Evolutionary conservation across 2,888 invertebrate species (phyloP).

Genomic region (Amphimallon solstitiale): DNA sequence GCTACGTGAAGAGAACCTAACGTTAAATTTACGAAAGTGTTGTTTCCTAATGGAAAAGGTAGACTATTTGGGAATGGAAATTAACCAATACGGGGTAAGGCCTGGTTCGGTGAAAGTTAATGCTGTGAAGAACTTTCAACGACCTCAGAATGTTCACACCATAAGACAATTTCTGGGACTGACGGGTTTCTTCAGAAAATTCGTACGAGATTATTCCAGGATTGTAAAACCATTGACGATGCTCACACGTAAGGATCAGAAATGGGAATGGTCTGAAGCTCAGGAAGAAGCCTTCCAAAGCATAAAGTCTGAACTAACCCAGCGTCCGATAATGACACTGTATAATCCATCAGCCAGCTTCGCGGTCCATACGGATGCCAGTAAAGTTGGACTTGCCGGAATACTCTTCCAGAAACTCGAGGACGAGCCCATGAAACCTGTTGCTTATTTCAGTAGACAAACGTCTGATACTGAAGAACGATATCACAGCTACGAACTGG

Average conservation of each 20-base stretch:
- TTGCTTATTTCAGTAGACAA: slow-evolving; percentile 50
- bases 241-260: slow-evolving; percentile 38
- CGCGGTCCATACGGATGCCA: slow-evolving; percentile 52
- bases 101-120: slow-evolving; percentile 42
- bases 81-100: slow-evolving; percentile 33
- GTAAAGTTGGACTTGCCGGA: slow-evolving; percentile 46
- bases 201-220: slow-evolving; percentile 37
- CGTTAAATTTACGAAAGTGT: neutral
- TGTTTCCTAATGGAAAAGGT: no score
- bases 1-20: neutral
- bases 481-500: slow-evolving; percentile 56
- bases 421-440: slow-evolving; percentile 38
- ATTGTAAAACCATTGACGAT: slow-evolving; percentile 18
- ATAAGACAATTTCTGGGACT: slow-evolving; percentile 53
- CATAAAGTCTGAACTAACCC: slow-evolving; percentile 37
- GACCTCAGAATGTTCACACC: no score
- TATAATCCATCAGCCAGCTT: slow-evolving; percentile 43
- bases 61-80: no score
- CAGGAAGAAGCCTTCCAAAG: slow-evolving; percentile 41
- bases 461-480: slow-evolving; percentile 49
- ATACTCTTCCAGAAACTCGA: slow-evolving; percentile 46
- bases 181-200: slow-evolving; percentile 56
- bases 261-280: slow-evolving; percentile 35
- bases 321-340: slow-evolving; percentile 46
- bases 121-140: slow-evolving; percentile 36